Percentiles rank a stretch among this genome's conserved stretches.
Conservation (phyloP, 1,140 invertebrate genomes). For the Nilaparvata lugens region DNA sequence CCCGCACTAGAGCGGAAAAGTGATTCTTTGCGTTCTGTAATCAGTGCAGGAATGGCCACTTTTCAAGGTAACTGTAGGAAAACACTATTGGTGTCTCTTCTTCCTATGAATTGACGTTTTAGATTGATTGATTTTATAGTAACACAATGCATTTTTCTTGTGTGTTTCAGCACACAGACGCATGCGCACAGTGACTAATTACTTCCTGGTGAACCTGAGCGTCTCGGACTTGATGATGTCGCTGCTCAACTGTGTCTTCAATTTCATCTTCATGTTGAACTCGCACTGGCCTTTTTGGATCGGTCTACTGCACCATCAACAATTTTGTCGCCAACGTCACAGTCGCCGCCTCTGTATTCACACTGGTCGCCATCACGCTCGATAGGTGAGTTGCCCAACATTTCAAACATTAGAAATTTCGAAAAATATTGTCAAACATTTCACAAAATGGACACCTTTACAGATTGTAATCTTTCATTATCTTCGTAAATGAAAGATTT, state of each 20-base stretch:
- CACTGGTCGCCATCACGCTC: constrained; percentile 72
- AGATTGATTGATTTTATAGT: neutral
- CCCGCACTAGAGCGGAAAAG: no score
- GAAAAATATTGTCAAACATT: no score
- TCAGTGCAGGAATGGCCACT: no score
- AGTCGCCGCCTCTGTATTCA: constrained; percentile 84
- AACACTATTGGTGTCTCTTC: neutral
- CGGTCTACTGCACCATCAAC: constrained; percentile 72
- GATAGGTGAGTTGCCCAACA: constrained; percentile 64
- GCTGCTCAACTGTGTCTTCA: constrained; percentile 85
- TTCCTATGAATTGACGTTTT: neutral
- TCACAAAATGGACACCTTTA: no score
- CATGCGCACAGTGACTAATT: constrained; percentile 93
- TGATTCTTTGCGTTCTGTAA: no score
- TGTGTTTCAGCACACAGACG: constrained; percentile 51
- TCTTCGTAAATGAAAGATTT: no score
- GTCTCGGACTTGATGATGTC: constrained; percentile 86
- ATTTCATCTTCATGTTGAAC: constrained; percentile 80
- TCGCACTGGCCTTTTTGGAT: constrained; percentile 81
- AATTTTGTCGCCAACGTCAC: constrained; percentile 85
- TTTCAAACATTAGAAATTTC: no score
- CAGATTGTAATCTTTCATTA: no score
- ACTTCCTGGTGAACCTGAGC: constrained; percentile 88
- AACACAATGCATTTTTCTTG: neutral
- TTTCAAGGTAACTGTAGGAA: no score